These are phyloP conservation scores for Anoncus sp. DNA, from an alignment of 2,888 invertebrate species.

Conservation along the genomic window DNA sequence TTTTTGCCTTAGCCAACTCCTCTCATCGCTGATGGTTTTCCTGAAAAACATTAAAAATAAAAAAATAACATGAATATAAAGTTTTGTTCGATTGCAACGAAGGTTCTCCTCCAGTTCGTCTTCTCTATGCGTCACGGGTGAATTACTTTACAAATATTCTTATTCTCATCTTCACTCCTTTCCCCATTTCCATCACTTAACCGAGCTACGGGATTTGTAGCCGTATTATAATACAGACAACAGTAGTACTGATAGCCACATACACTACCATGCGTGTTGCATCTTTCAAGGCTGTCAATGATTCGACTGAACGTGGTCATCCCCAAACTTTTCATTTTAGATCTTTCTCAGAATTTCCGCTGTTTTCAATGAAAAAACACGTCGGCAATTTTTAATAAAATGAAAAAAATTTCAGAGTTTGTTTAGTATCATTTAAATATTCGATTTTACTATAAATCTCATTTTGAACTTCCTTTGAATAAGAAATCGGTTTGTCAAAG, in stretches of 20 bases:
- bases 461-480: no score
- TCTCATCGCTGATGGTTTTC: constrained; percentile 79
- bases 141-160: constrained; percentile 31
- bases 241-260: background rate
- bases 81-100: constrained; percentile 22
- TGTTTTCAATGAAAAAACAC: no score
- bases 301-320: background rate
- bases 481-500: no score
- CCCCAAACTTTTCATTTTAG: background rate
- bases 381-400: no score
- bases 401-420: no score
- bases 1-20: constrained; percentile 79
- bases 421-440: no score
- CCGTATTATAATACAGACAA: background rate
- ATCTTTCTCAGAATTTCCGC: no score
- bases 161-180: constrained; percentile 38
- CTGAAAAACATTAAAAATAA: constrained; percentile 72
- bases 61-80: constrained; percentile 51
- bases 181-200: constrained; percentile 4
- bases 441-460: no score
- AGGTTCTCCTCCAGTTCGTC: constrained; percentile 19
- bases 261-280: background rate
- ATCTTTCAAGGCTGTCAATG: background rate
- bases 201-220: background rate
- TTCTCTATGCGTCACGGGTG: constrained; percentile 19